Evolutionary conservation across 2,113 vertebrate species (phyloP).

Genomic region (Aspidoscelis tigris): DNA sequence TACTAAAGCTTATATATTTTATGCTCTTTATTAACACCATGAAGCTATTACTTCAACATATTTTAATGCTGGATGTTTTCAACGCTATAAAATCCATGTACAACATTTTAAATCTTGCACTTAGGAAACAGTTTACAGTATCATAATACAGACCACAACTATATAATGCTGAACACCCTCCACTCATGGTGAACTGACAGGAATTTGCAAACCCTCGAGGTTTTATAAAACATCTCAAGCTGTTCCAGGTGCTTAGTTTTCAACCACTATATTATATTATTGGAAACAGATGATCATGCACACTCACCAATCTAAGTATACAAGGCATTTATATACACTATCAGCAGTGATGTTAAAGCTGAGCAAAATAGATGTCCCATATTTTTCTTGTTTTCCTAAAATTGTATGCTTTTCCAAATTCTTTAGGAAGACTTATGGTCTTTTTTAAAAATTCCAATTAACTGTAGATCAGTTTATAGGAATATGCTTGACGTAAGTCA

Average conservation of each 20-base stretch:
- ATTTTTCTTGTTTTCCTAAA: constrained; percentile 15
- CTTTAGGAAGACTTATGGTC: constrained; percentile 15
- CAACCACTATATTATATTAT: constrained; percentile 51
- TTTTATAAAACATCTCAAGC: constrained; percentile 28
- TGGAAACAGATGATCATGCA: constrained; percentile 51
- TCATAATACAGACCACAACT: constrained; percentile 44
- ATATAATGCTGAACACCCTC: constrained; percentile 43
- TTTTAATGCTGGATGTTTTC: constrained; percentile 38
- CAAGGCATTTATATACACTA: constrained; percentile 47
- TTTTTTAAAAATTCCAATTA: background rate
- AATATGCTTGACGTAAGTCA: background rate
- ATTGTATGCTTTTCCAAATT: constrained; percentile 25
- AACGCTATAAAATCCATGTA: constrained; percentile 20
- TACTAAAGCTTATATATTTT: constrained; percentile 17
- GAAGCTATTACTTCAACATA: constrained; percentile 38
- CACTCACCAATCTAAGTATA: constrained; percentile 53
- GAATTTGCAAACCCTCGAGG: constrained; percentile 31
- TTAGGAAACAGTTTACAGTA: constrained; percentile 35
- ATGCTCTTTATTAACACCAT: constrained; percentile 20
- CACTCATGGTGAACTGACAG: constrained; percentile 48
- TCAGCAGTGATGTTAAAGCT: constrained; percentile 61
- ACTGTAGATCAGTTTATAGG: background rate
- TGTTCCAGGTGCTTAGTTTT: constrained; percentile 52
- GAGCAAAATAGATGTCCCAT: constrained; percentile 32
- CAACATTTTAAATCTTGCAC: constrained; percentile 40